Evolutionary conservation across 2,797 vertebrate species (phyloP).

Genomic region (Artibeus jamaicensis): DNA sequence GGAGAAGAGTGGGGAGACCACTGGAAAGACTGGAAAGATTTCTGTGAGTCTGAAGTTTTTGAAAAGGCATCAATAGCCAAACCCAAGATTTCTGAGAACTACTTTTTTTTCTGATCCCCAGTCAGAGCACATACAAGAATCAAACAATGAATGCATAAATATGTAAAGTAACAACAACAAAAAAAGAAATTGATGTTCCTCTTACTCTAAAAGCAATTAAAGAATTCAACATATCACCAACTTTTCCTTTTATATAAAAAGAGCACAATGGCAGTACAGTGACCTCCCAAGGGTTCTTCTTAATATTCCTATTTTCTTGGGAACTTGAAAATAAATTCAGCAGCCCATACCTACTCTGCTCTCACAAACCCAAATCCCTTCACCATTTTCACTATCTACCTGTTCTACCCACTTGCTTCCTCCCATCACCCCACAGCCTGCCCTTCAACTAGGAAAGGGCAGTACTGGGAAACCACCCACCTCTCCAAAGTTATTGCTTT

Average conservation of each 20-base stretch:
- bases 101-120: neutral
- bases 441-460: too few relatives aligned
- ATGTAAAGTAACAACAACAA: neutral
- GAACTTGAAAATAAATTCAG: neutral
- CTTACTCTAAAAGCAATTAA: neutral
- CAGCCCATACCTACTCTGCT: neutral
- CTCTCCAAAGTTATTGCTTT: neutral
- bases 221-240: neutral
- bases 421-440: neutral
- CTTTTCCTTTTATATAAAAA: neutral
- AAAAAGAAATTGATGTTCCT: neutral
- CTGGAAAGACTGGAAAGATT: constrained; percentile 46
- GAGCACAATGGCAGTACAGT: neutral
- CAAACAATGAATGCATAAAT: neutral
- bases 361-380: neutral
- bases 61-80: neutral
- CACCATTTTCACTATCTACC: neutral
- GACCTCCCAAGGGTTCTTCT: neutral
- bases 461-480: neutral
- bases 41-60: constrained; percentile 45
- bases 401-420: neutral
- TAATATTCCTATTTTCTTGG: neutral
- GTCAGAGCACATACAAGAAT: neutral
- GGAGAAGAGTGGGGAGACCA: constrained; percentile 20
- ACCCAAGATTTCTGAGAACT: constrained; percentile 28